Base-by-base conservation (phyloP, 2,797 vertebrate species). In the Microhierax caerulescens region DNA sequence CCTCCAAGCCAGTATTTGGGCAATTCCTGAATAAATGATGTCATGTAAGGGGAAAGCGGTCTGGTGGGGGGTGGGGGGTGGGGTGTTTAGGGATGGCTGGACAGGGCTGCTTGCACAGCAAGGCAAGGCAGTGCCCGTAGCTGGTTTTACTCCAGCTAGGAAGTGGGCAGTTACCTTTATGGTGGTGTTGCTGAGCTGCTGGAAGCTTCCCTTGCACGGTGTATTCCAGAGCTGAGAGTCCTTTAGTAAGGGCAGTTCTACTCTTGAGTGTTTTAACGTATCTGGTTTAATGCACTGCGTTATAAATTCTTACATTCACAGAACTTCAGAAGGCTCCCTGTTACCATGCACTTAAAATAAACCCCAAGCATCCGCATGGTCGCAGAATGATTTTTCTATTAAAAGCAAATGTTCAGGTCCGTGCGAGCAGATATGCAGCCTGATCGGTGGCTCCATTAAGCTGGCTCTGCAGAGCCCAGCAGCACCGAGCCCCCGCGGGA, bases 361-460 rank as follows among this genome's bases (percentile, higher is more conserved):
- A 83, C 7, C 20, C 22, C 50, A 19, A 51, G 36, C 47, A 10
- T 39, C 27, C 0, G 1, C 17, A 9, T 13, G 48, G 39, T 36
- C 60, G 36, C 39, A 16, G 19, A 56, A 56, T 9, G 0, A 25
- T 32, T 51, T 32, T 64, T 25, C 56, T 32, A 18, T 36, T 7
- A 2, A 20, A 48, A 68, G 28, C 25, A 11, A 10, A 27, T 8
- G 13, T 5, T 80, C 11, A 12, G 28, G 32, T 34, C 17, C 7
- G 4, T 1, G 10, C 37, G 56, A 82, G 54, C 74, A 32, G 0
- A 0, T 3, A 11, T 3, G 34, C 72, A 57, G 4, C 32, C 70
- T 21, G 23, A 37, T 10, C n/a, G 0, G 2, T 1, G 10, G 68
- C 30, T 39, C 51, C 18, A 3, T 9, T 36, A 10, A 61, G 13